Evolutionary conservation across 2,888 invertebrate species (phyloP).

Genomic region (Gymnoscelis rufifasciata): DNA sequence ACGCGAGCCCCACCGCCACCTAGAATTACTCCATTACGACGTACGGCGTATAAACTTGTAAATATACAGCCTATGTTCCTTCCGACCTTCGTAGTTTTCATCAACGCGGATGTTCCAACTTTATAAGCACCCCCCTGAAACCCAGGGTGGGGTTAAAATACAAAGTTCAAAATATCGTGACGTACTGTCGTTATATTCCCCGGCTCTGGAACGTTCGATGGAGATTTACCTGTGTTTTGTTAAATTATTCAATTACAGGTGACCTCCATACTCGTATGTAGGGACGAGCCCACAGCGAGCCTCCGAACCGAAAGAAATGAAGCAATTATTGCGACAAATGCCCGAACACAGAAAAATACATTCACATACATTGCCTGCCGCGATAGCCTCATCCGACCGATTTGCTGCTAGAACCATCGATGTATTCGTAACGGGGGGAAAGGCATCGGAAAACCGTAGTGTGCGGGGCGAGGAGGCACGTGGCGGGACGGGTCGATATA

Average conservation of each 20-base stretch:
- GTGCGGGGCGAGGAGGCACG: slow-evolving; percentile 53
- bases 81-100: background rate
- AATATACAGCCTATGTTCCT: background rate
- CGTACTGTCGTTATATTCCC: background rate
- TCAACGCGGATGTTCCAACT: background rate
- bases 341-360: slow-evolving; percentile 14
- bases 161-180: slow-evolving; percentile 1
- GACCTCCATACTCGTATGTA: background rate
- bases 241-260: slow-evolving; percentile 10
- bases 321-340: slow-evolving; percentile 44
- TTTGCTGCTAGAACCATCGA: slow-evolving; percentile 25
- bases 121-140: slow-evolving; percentile 1
- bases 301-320: slow-evolving; percentile 49
- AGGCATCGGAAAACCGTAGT: slow-evolving; percentile 37
- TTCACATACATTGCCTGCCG: slow-evolving; percentile 28
- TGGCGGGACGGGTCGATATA: slow-evolving; percentile 66
- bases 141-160: slow-evolving; percentile 1
- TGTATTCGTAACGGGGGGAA: slow-evolving; percentile 32
- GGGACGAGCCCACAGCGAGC: slow-evolving; percentile 30
- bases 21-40: background rate
- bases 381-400: no score
- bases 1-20: background rate
- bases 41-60: background rate
- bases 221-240: slow-evolving; percentile 5
- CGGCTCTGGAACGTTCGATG: background rate